These are phyloP conservation scores for Halesus radiatus DNA, from an alignment of 1,140 invertebrate genomes.

Conservation along the genomic window DNA sequence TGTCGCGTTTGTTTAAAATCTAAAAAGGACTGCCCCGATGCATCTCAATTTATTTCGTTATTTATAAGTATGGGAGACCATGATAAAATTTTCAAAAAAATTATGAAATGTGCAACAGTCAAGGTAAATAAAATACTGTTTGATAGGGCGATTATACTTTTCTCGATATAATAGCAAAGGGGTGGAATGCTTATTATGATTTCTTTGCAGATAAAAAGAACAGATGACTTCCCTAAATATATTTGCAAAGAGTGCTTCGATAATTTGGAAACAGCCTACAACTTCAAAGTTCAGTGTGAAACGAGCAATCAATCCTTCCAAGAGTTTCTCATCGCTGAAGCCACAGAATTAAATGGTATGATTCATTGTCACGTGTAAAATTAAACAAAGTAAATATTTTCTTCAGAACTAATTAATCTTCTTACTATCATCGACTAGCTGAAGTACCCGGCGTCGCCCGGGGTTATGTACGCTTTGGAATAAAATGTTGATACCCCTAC, in stretches of 20 bases:
- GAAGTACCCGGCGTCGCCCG: no score
- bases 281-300: slow-evolving; percentile 49
- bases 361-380: no score
- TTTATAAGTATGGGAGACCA: background rate
- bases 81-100: slow-evolving; percentile 27
- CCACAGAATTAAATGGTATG: background rate
- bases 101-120: slow-evolving; percentile 41
- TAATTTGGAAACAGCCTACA: slow-evolving; percentile 47
- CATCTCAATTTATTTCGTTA: no score
- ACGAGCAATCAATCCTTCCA: slow-evolving; percentile 42
- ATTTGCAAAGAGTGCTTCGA: slow-evolving; percentile 39
- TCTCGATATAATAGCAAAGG: background rate
- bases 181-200: background rate
- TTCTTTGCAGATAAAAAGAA: slow-evolving; percentile 43
- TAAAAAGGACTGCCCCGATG: background rate
- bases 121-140: background rate
- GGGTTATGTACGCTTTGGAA: no score
- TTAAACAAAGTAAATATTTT: no score
- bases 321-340: background rate
- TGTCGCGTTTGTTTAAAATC: slow-evolving; percentile 42
- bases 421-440: no score
- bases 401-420: no score
- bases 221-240: slow-evolving; percentile 39
- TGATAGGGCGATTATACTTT: background rate
- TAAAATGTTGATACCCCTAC: no score